phyloP scores from a whole-genome alignment of 37 sponge, comb jelly and placozoan species.

The Chondrosia reniformis region DNA sequence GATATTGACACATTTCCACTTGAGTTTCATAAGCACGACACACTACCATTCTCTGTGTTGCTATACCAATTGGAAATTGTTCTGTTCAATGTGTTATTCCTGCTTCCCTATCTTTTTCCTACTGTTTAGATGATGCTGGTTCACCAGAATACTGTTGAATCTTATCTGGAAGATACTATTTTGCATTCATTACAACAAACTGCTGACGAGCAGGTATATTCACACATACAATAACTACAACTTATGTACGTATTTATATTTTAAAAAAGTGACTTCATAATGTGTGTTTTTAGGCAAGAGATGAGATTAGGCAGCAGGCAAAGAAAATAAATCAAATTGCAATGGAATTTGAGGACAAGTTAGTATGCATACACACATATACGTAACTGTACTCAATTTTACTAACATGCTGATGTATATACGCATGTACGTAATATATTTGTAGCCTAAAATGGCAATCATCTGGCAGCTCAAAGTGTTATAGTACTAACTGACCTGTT shows the following conservation, averaged over 20 bases:
- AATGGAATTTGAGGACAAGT: conserved; percentile 72
- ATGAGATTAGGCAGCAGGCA: conserved; percentile 74
- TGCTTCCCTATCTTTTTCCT: too few relatives aligned
- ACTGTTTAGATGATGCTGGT: conserved; percentile 73
- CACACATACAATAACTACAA: not conserved
- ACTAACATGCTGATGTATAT: not conserved
- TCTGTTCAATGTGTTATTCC: too few relatives aligned
- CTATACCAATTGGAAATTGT: too few relatives aligned
- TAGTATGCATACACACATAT: conserved; percentile 10
- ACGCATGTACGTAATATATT: not conserved
- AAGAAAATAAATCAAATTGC: conserved; percentile 81
- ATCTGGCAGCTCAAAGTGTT: too few relatives aligned
- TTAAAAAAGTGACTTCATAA: not conserved
- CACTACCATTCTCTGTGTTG: too few relatives aligned
- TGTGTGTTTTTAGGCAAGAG: conserved; percentile 54
- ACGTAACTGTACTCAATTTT: not conserved
- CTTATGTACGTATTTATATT: not conserved
- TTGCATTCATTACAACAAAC: conserved; percentile 65
- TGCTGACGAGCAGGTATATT: conserved; percentile 77
- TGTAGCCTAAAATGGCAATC: not conserved
- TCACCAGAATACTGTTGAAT: conserved; percentile 85
- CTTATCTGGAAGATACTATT: conserved; percentile 93
- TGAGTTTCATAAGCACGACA: too few relatives aligned
- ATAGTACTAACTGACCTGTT: too few relatives aligned
- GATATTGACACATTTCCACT: too few relatives aligned